Evolutionary conservation across 2,113 vertebrate genomes (phyloP).

Genomic region (Lycaon pictus): DNA sequence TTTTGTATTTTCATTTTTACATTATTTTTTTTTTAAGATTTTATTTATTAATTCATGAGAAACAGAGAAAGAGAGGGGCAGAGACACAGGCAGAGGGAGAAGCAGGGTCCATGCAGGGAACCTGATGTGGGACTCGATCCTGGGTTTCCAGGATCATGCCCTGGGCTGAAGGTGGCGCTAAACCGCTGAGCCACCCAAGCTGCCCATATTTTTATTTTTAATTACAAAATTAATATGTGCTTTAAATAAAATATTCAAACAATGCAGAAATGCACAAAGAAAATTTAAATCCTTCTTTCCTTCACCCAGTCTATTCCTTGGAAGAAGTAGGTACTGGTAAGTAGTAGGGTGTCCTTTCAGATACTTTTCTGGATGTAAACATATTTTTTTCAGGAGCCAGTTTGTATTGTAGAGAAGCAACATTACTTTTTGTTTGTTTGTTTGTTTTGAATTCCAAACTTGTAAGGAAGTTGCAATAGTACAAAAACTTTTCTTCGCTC

Average conservation of each 20-base stretch:
- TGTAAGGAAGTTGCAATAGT: background rate
- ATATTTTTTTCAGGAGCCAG: background rate
- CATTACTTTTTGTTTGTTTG: background rate
- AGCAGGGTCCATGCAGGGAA: background rate
- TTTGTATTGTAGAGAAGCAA: background rate
- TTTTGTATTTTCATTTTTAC: conserved; percentile 34
- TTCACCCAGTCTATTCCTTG: background rate
- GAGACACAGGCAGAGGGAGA: background rate
- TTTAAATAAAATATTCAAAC: conserved; percentile 9
- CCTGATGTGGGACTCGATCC: background rate
- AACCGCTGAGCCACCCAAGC: background rate
- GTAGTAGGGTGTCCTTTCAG: background rate
- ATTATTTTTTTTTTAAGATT: no score
- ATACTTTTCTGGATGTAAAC: background rate
- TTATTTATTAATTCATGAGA: background rate
- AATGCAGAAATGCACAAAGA: conserved; percentile 10
- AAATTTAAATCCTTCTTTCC: background rate
- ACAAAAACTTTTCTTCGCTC: background rate
- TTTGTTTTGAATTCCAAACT: conserved; percentile 21
- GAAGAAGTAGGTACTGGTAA: background rate
- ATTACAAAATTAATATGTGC: background rate
- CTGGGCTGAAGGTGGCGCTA: background rate
- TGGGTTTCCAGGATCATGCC: background rate
- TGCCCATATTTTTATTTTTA: no score
- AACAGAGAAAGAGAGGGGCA: background rate